These are phyloP conservation scores for Meloidogyne floridensis DNA, from an alignment of 1,140 invertebrate genomes.

Conservation along the genomic window DNA sequence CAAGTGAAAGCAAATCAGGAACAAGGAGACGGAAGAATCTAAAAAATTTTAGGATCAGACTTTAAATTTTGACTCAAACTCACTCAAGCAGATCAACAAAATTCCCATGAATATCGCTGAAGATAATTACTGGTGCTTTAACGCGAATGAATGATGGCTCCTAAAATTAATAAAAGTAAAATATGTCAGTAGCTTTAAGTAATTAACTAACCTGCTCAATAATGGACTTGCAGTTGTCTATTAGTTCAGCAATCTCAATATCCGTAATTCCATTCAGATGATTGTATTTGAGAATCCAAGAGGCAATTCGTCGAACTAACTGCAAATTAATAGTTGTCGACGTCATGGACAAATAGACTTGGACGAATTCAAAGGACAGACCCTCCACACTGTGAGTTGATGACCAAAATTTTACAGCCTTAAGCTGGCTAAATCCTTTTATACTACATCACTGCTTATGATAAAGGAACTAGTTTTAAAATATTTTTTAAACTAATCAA, in stretches of 20 bases:
- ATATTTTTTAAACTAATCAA: no score
- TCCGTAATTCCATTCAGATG: background rate
- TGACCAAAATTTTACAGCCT: no score
- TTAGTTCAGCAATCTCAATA: conserved; percentile 1
- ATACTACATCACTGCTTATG: background rate
- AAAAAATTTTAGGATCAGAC: background rate
- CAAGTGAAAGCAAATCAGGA: background rate
- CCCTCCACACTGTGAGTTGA: no score
- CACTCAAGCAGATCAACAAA: conserved; percentile 34
- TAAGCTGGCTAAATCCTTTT: background rate
- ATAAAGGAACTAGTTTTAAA: no score
- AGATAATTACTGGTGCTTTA: conserved; percentile 1
- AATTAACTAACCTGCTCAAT: background rate
- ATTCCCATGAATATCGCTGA: conserved; percentile 21
- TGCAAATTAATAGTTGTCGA: background rate
- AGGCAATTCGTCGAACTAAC: background rate
- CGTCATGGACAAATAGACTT: background rate
- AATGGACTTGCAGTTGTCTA: background rate
- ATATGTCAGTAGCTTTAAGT: background rate
- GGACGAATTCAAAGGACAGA: background rate
- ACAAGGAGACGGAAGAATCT: conserved; percentile 10
- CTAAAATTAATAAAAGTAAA: background rate
- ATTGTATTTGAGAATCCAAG: background rate
- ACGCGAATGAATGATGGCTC: conserved; percentile 10
- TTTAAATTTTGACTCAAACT: background rate